Evolutionary conservation across 2,888 invertebrate genomes (phyloP).

Genomic region (Carterocephalus palaemon): DNA sequence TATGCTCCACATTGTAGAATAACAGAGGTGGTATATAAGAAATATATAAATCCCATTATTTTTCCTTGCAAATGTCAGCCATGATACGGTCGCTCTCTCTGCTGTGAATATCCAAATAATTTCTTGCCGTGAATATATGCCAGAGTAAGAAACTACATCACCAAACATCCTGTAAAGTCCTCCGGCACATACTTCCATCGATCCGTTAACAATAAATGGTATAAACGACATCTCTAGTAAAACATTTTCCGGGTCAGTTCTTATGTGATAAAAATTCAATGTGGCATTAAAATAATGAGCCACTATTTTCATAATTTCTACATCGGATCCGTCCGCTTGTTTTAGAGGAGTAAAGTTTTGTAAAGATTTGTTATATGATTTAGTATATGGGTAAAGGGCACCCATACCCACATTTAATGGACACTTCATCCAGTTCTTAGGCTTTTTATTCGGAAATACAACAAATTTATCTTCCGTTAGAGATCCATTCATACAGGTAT

Average conservation of each 20-base stretch:
- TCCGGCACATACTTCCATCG: slow-evolving; percentile 55
- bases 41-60: slow-evolving; percentile 51
- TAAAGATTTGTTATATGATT: slow-evolving; percentile 32
- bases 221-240: slow-evolving; percentile 38
- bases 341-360: slow-evolving; percentile 43
- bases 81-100: slow-evolving; percentile 46
- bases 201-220: slow-evolving; percentile 49
- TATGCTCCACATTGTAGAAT: slow-evolving; percentile 46
- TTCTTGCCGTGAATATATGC: slow-evolving; percentile 49
- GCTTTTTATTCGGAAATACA: slow-evolving; percentile 44
- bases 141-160: slow-evolving; percentile 56
- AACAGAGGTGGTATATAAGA: slow-evolving; percentile 48
- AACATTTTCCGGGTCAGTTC: slow-evolving; percentile 41
- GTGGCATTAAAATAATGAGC: slow-evolving; percentile 50
- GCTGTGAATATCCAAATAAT: slow-evolving; percentile 54
- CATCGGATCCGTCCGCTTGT: slow-evolving; percentile 47
- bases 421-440: slow-evolving; percentile 49
- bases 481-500: slow-evolving; percentile 41
- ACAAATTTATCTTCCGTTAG: slow-evolving; percentile 28
- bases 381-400: slow-evolving; percentile 47
- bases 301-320: slow-evolving; percentile 56
- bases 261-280: slow-evolving; percentile 44
- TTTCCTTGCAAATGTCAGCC: slow-evolving; percentile 49
- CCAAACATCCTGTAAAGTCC: slow-evolving; percentile 57
- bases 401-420: slow-evolving; percentile 52